A percentile compares a stretch with the other conserved stretches of the same genome.
These are phyloP conservation scores for Aphaenogaster ashmeadi DNA, from an alignment of 1,140 invertebrate species.

Conservation along the genomic window DNA sequence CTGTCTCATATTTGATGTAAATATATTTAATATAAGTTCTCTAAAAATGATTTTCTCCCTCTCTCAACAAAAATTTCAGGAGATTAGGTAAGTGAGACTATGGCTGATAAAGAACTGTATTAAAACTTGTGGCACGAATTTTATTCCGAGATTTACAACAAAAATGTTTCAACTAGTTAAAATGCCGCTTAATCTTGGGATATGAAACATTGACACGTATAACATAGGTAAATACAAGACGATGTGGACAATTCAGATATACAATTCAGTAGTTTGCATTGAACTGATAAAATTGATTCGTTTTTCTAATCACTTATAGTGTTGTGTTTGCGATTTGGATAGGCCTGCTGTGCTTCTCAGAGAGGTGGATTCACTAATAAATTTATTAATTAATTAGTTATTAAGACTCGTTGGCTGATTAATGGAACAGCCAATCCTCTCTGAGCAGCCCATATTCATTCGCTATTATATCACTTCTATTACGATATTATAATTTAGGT, in stretches of 20 bases:
- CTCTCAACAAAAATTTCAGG: constrained; percentile 44
- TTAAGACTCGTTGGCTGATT: constrained; percentile 81
- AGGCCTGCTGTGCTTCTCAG: constrained; percentile 84
- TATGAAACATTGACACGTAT: constrained; percentile 87
- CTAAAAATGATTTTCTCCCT: constrained; percentile 23
- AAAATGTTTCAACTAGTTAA: constrained; percentile 86
- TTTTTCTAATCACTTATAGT: constrained; percentile 77
- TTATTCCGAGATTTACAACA: constrained; percentile 87
- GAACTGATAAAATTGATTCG: constrained; percentile 78
- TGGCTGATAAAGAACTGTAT: constrained; percentile 78
- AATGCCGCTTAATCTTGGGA: constrained; percentile 85
- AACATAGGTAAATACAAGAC: constrained; percentile 87
- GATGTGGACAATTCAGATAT: constrained; percentile 85
- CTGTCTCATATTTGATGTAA: constrained; percentile 16
- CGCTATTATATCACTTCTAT: constrained; percentile 85
- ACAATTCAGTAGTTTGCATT: constrained; percentile 83
- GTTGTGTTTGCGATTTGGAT: constrained; percentile 80
- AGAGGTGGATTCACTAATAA: constrained; percentile 82
- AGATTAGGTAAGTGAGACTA: constrained; percentile 78
- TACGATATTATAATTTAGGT: constrained; percentile 87
- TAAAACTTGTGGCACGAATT: constrained; percentile 86
- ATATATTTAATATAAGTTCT: constrained; percentile 15
- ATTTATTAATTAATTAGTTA: constrained; percentile 77
- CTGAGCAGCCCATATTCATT: constrained; percentile 84
- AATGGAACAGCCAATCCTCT: constrained; percentile 81